Evolutionary conservation across 2,797 vertebrate species (phyloP).

Genomic region (Microtus obscurus): DNA sequence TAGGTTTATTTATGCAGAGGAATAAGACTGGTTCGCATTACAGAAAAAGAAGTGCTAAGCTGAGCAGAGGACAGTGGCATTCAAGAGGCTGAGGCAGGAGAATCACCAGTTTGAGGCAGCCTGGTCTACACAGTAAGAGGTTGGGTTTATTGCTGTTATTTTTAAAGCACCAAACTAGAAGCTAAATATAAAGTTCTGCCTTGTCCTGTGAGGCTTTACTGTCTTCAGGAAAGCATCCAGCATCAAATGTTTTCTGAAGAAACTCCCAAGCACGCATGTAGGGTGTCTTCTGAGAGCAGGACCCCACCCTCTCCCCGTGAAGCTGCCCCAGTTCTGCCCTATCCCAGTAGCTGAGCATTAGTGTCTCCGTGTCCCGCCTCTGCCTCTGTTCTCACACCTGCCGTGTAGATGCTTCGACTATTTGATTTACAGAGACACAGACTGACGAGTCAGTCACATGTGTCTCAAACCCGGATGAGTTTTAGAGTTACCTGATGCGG

Average conservation of each 20-base stretch:
- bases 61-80: not conserved
- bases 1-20: conserved; percentile 58
- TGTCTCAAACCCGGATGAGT: not conserved
- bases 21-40: conserved; percentile 73
- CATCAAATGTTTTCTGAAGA: conserved; percentile 38
- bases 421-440: conserved; percentile 44
- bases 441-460: not conserved
- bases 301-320: not conserved
- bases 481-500: not conserved
- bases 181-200: conserved; percentile 35
- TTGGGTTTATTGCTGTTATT: not conserved
- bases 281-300: not conserved
- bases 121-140: not conserved
- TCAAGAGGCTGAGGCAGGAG: not conserved
- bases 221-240: not conserved
- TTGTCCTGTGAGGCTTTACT: conserved; percentile 24
- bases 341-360: not conserved
- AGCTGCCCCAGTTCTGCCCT: not conserved
- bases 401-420: not conserved
- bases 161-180: conserved; percentile 1
- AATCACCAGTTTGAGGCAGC: not conserved
- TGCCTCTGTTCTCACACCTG: not conserved
- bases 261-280: not conserved
- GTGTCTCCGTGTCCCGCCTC: not conserved
- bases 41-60: not conserved